Base-by-base conservation (phyloP, 1,140 invertebrate genomes). In the Tetramorium alpestre region DNA sequence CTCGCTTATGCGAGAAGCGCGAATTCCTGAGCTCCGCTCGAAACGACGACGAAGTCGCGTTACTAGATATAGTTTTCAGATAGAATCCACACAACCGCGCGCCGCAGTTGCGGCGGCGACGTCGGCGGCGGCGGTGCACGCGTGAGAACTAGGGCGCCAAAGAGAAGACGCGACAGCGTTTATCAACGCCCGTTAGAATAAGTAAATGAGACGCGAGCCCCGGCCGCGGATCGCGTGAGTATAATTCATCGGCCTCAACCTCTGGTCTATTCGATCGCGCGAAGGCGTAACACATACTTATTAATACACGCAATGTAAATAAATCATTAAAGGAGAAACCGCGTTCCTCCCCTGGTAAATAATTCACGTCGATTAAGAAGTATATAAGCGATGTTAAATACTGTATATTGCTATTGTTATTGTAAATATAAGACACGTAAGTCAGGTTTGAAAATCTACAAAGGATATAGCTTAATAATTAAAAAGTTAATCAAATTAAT, bases 121-220 rank as follows among this genome's bases (percentile, higher is more conserved):
- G 22, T 22, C 22, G 28, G 28, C 28, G 33, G 28, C 28, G 47
- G 44, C 10, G 62, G 7, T 28, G 18, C 25, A 58, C 88, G 87
- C 90, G 90, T 91, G 90, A 90, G 90, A 91, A 90, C 84, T 88
- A 56, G 89, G 84, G 70, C 87, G 84, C 73, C 73, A 33, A 62
- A 51, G 54, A 87, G 88, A 86, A 86, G 89, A 90, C 75, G 89
- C 89, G 89, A 81, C 88, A 75, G 69, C 60, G 81, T 77, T 90
- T 86, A 90, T 90, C 89, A 82, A 77, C 1, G 54, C 11, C 81
- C 88, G 89, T 90, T 90, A 65, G 64, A 49, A 58, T 73, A 88
- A 81, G 64, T 64, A 85, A 89, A 90, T 89, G 60, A 89, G 44
- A 54, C 69, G 72, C 78, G 33, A 60, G 58, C 25, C 51, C 4